Evolutionary conservation across 2,888 invertebrate genomes (phyloP).

Genomic region (Nephrotoma appendiculata): DNA sequence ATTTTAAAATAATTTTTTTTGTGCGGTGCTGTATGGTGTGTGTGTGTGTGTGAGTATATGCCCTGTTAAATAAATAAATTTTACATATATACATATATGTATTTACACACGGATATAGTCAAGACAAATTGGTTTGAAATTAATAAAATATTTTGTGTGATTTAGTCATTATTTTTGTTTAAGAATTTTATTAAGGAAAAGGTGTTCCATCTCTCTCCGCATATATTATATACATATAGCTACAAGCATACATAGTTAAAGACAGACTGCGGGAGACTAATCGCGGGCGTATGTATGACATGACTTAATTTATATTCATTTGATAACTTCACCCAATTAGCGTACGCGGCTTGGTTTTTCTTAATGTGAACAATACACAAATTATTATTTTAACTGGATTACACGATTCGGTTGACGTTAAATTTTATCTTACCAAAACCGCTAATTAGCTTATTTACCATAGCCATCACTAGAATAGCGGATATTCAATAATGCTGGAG

Average conservation of each 20-base stretch:
- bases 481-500: no score
- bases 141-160: background rate
- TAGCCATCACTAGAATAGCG: no score
- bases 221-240: background rate
- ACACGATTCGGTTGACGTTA: background rate
- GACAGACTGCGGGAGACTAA: background rate
- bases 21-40: background rate
- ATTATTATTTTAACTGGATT: background rate
- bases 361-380: background rate
- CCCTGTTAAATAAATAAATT: background rate
- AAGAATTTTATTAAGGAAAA: background rate
- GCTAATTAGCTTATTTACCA: no score
- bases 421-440: no score
- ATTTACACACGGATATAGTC: background rate
- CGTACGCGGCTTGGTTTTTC: background rate
- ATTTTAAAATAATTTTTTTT: background rate
- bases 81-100: background rate
- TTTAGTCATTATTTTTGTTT: background rate
- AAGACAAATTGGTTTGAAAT: background rate
- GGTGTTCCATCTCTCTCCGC: background rate
- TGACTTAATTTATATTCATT: background rate
- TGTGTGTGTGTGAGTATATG: no score
- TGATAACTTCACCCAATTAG: background rate
- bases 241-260: background rate
- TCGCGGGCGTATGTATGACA: background rate